Evolutionary conservation across 2,797 vertebrate genomes (phyloP).

Genomic region (Arnoldichthys spilopterus): DNA sequence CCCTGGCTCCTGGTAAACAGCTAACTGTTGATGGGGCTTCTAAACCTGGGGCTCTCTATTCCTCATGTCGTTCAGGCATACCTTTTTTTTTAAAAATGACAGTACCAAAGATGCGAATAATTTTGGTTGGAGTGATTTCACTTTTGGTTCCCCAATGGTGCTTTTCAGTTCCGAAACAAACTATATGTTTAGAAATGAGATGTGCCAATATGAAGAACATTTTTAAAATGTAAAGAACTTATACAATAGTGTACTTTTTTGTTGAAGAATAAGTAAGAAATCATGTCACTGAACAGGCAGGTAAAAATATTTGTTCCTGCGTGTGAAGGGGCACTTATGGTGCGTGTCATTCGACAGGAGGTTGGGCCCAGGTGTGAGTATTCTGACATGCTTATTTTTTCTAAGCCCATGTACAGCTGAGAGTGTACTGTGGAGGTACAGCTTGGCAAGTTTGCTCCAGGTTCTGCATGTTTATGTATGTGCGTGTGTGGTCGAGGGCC

Average conservation of each 20-base stretch:
- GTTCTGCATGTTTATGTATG: conserved; percentile 27
- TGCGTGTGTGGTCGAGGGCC: conserved; percentile 48
- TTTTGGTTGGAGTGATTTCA: too few species aligned
- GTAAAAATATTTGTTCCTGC: neutral
- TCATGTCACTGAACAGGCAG: neutral
- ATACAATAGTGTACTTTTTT: too few species aligned
- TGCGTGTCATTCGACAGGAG: conserved; percentile 23
- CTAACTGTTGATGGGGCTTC: too few species aligned
- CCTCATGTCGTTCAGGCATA: too few species aligned
- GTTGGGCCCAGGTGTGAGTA: conserved; percentile 42
- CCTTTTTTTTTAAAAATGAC: too few species aligned
- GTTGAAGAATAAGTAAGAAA: neutral
- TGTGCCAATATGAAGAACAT: neutral
- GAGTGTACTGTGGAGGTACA: neutral
- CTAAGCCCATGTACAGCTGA: conserved; percentile 32
- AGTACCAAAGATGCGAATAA: too few species aligned
- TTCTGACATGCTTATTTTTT: conserved; percentile 29
- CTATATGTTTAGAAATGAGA: too few species aligned
- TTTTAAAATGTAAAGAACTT: too few species aligned
- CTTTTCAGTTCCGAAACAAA: too few species aligned
- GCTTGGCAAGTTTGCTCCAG: conserved; percentile 20
- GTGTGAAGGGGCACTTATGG: neutral
- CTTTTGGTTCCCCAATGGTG: too few species aligned
- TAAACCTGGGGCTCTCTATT: too few species aligned
- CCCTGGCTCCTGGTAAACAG: too few species aligned